Evolutionary conservation across 2,888 invertebrate genomes (phyloP).

Genomic region (Zygaena filipendulae): DNA sequence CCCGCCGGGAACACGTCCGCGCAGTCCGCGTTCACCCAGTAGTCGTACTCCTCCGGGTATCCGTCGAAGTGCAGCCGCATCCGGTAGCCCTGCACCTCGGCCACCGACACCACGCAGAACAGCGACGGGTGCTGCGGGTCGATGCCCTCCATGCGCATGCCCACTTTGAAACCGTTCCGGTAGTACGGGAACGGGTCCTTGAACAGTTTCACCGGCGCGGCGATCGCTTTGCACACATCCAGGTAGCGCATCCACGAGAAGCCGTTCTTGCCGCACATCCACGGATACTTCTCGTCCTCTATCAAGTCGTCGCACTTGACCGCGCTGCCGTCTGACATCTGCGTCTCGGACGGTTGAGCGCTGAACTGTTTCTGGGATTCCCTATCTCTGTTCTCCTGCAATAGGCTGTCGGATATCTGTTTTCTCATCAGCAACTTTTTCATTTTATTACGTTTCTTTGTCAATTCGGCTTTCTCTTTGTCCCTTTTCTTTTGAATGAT

Average conservation of each 20-base stretch:
- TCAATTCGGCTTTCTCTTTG: constrained; percentile 38
- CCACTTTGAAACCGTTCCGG: constrained; percentile 82
- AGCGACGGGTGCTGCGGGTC: constrained; percentile 92
- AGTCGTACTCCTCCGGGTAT: constrained; percentile 88
- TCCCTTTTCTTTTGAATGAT: constrained; percentile 46
- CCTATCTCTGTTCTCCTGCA: constrained; percentile 32
- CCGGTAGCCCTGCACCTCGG: constrained; percentile 84
- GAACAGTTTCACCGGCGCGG: constrained; percentile 82
- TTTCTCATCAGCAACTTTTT: constrained; percentile 51
- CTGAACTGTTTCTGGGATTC: constrained; percentile 26
- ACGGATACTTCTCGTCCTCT: constrained; percentile 69
- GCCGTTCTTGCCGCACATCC: constrained; percentile 76
- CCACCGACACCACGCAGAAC: constrained; percentile 89
- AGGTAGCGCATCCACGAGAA: constrained; percentile 85
- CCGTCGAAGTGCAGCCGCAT: constrained; percentile 93
- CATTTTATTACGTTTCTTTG: constrained; percentile 51
- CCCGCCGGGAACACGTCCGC: constrained; percentile 91
- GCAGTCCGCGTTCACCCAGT: constrained; percentile 95
- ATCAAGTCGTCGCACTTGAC: constrained; percentile 36
- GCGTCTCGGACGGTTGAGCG: constrained; percentile 24
- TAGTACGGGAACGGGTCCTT: constrained; percentile 80
- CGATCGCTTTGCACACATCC: constrained; percentile 76
- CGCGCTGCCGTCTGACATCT: constrained; percentile 28
- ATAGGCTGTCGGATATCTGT: constrained; percentile 34
- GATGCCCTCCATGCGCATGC: constrained; percentile 93